A percentile compares a stretch with the other conserved stretches of the same genome.
Conservation (phyloP, 2,888 invertebrate species). For the Agrotis segetum region DNA sequence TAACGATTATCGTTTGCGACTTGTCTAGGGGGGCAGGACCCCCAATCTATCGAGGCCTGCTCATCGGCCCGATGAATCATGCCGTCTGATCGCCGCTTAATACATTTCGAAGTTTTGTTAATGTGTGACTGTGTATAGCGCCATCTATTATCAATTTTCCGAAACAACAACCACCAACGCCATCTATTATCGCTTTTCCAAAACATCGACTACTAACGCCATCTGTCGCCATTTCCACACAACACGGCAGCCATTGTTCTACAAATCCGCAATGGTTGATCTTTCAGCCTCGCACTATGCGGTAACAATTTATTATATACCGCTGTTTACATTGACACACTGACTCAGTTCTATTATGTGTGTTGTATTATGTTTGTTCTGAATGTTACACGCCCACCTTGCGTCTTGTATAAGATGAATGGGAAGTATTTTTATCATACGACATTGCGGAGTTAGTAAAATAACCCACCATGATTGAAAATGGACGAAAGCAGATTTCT, state of each 20-base stretch:
- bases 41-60: too few species aligned
- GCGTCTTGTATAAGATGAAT: conserved; percentile 16
- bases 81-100: too few species aligned
- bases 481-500: background rate
- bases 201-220: background rate
- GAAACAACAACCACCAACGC: background rate
- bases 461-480: background rate
- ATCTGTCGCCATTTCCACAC: conserved; percentile 38
- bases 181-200: conserved; percentile 20
- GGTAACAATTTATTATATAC: conserved; percentile 50
- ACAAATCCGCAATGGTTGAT: conserved; percentile 28
- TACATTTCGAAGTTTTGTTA: too few species aligned
- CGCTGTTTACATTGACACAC: conserved; percentile 61
- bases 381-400: conserved; percentile 22
- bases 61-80: too few species aligned
- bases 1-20: too few species aligned
- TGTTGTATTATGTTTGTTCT: conserved; percentile 23
- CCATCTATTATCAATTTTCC: background rate
- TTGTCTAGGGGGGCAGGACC: too few species aligned
- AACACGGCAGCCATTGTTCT: conserved; percentile 30
- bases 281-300: conserved; percentile 28
- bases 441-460: conserved; percentile 3
- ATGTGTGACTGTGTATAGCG: background rate
- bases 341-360: conserved; percentile 52
- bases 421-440: conserved; percentile 2